Evolutionary conservation across 1,140 invertebrate genomes (phyloP), one percentile per base, ranked within the genome.

Genomic region (Brachionus plicatilis): DNA sequence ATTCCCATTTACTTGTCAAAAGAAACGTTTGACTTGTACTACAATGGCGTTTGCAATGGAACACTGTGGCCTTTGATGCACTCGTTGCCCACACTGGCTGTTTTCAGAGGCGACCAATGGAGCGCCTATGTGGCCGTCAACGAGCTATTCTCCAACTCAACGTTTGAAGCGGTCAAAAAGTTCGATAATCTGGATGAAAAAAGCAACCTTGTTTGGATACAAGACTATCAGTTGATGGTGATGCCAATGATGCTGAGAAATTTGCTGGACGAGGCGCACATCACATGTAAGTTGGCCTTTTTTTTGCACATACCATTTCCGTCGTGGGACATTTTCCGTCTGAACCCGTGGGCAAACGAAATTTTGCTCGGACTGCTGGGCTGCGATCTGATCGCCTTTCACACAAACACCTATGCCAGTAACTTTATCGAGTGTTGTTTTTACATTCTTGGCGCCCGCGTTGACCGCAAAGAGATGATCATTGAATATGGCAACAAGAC

Each of bases 241-340:
- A 93, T 94, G 5, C 93, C 95, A 14, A 95, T 94, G 88, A 94
- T 93, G 92, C 93, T 96, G 37, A 91, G 95, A 88, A 93, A 94
- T 89, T 91, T 92, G 86, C 93, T 93, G 9, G 94, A 95, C 86
- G 94, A 95, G 86, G 93, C 93, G 86, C 92, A 93, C 72, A 90
- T 95, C 4, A 91, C 91, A 82, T 93, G 93, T 85, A 95, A 95
- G 87, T 89, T 96, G 76, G 94, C 94, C 11, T 96, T 96, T 90
- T 96, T 96, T 89, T 90, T 96, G 45, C 95, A 96, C 88, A 96
- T 96, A 88, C 95, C 95, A 0, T 96, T 96, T 88, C 95, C 95
- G 27, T 93, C 94, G 1, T 96, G 94, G 94, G 95, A 96, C 86
- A 95, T 96, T 76, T 95, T 95, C 89, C 91, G 95, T 76, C 90